Conservation (phyloP, 1,140 invertebrate species). For the Camponotus floridanus region DNA sequence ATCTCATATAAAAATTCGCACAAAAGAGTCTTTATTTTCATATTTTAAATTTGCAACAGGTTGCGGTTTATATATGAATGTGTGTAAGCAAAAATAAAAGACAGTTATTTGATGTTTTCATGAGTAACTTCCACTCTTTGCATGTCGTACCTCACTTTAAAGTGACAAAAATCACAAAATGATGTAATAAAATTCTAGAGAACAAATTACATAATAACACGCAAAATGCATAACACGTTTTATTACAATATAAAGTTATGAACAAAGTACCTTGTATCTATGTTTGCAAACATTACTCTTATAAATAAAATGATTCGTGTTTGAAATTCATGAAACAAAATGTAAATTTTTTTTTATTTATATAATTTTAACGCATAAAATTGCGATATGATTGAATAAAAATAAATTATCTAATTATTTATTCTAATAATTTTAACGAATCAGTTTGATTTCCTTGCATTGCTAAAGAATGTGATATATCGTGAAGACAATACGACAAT, state of each 20-base stretch:
- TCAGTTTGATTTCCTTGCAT: not conserved
- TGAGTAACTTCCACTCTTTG: not conserved
- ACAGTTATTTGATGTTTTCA: constrained; percentile 13
- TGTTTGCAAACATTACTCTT: not conserved
- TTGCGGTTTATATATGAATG: not conserved
- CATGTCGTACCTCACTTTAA: not conserved
- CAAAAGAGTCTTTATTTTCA: not conserved
- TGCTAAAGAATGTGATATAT: not conserved
- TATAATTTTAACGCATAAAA: not conserved
- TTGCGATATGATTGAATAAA: not conserved
- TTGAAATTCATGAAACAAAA: not conserved
- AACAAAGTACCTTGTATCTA: not conserved
- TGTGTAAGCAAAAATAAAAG: constrained; percentile 1
- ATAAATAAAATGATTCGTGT: not conserved
- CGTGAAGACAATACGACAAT: not conserved
- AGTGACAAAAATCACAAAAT: not conserved
- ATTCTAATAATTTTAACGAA: not conserved
- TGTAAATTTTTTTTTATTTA: not conserved
- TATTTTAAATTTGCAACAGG: constrained; percentile 33
- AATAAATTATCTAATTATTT: too few relatives aligned
- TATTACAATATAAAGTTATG: too few relatives aligned
- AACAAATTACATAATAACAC: constrained; percentile 9
- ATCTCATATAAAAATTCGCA: not conserved
- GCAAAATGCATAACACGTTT: not conserved
- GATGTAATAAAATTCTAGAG: not conserved